Conservation (phyloP, 2,888 invertebrate genomes). For the Heteromyza rotundicornis region DNA sequence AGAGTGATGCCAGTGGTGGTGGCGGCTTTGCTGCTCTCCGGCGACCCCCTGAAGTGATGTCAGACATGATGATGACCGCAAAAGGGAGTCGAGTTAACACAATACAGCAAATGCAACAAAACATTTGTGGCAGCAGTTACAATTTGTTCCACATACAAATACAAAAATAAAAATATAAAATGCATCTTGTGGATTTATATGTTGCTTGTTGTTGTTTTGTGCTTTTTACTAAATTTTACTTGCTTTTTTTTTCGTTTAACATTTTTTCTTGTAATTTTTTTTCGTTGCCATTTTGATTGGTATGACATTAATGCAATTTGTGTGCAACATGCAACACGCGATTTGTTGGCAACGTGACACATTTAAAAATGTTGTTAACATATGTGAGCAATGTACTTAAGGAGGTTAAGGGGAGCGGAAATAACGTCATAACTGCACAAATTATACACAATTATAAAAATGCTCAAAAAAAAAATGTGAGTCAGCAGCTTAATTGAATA, state of each 20-base stretch:
- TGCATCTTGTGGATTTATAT: neutral
- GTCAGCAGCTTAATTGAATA: no score
- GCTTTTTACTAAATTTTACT: neutral
- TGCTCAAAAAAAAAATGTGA: no score
- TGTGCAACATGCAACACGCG: neutral
- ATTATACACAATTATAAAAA: no score
- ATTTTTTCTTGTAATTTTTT: neutral
- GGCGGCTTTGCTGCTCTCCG: neutral
- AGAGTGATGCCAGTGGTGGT: neutral
- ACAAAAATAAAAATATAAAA: no score
- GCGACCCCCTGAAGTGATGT: neutral
- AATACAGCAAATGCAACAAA: neutral
- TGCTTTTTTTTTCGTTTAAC: neutral
- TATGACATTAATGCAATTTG: neutral
- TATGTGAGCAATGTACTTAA: no score
- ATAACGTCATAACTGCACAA: no score
- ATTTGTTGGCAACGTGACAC: neutral
- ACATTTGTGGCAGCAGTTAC: neutral
- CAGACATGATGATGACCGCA: constrained; percentile 2
- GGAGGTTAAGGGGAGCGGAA: no score
- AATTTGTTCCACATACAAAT: neutral
- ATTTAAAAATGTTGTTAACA: neutral
- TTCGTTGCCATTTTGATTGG: neutral
- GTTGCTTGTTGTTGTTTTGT: neutral
- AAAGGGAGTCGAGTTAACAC: neutral